Evolutionary conservation across 2,888 invertebrate species (phyloP).

Genomic region (Drosophila peninsularis): DNA sequence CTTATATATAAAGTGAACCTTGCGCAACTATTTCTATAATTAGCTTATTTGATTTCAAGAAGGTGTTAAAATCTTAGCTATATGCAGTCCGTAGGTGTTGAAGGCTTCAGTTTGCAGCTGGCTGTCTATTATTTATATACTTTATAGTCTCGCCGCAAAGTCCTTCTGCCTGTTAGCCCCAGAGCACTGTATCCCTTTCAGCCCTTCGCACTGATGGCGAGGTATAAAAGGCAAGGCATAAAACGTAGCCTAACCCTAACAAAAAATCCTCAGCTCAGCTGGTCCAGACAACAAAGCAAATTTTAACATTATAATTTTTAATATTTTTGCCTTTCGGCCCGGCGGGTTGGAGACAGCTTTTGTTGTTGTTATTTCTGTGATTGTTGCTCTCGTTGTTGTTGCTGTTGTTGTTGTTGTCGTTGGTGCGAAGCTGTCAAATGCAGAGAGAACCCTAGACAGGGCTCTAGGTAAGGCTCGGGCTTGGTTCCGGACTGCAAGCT

Average conservation of each 20-base stretch:
- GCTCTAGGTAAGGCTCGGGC: conserved; percentile 48
- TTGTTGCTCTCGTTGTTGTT: conserved; percentile 18
- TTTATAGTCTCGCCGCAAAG: not conserved
- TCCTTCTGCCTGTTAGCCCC: not conserved
- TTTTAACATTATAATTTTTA: conserved; percentile 79
- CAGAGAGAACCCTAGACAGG: conserved; percentile 68
- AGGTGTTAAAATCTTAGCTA: not conserved
- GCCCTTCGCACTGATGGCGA: not conserved
- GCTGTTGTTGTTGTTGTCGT: conserved; percentile 34
- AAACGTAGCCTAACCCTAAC: conserved; percentile 48
- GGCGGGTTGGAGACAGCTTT: conserved; percentile 30
- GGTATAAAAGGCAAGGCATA: conserved; percentile 23
- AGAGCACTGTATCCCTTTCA: not conserved
- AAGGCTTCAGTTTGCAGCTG: not conserved
- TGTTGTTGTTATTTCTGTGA: conserved; percentile 21
- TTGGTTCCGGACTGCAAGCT: conserved; percentile 70
- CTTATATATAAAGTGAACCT: not conserved
- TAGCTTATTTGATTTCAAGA: not conserved
- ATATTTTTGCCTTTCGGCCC: conserved; percentile 71
- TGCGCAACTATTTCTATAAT: not conserved
- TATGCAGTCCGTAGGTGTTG: not conserved
- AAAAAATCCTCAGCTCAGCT: conserved; percentile 56
- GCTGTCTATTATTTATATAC: not conserved
- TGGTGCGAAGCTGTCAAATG: conserved; percentile 77
- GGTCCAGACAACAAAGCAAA: conserved; percentile 65